Evolutionary conservation across 2,888 invertebrate species (phyloP), one percentile per base, ranked within the genome.

Genomic region (Tachystola acroxantha): DNA sequence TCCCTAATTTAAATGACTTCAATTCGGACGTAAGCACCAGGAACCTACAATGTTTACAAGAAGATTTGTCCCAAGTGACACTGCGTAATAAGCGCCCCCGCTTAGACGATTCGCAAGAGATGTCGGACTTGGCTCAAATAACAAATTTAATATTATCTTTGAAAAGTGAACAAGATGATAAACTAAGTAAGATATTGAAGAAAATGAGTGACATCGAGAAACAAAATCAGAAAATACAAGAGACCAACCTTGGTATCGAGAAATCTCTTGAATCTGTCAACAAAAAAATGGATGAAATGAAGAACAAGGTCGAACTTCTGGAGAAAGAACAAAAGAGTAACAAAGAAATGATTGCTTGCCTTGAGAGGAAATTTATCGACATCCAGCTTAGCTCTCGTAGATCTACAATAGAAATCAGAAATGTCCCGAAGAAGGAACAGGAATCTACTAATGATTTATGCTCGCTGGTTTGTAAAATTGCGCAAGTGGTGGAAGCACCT

Each of bases 371-470:
- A 19, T 10, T 39, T 6, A 22, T 30, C 16, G 24, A 35, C 9
- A 7, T 35, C 7, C 34, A 35, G 13, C 20, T 30, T 7, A 10
- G 13, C 1, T 32, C 32, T 5, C 19, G 28, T 9, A 25, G 3
- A 6, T 22, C 39, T 7, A 12, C 22, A 7, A 14, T 39, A 6
- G 36, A 39, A 24, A 13, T 39, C 2, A 26, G 32, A 4, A 36
- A 36, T 32, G 13, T 39, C 3, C 39, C 39, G 1, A 7, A 7
- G 1, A 36, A 10, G 7, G 20, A 13, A 19, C 10, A 14, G 10
- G 39, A 39, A 24, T 29, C 9, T 2, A 26, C 22, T 11, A 4
- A 5, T 3, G 33, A 36, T 10, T 14, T 39, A 19, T 2, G 10
- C 1, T 9, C 10, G 1, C 10, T 29, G 1, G 25, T 39, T n/a